These are phyloP conservation scores for Autographa pulchrina DNA, from an alignment of 2,888 invertebrate genomes.

Conservation along the genomic window DNA sequence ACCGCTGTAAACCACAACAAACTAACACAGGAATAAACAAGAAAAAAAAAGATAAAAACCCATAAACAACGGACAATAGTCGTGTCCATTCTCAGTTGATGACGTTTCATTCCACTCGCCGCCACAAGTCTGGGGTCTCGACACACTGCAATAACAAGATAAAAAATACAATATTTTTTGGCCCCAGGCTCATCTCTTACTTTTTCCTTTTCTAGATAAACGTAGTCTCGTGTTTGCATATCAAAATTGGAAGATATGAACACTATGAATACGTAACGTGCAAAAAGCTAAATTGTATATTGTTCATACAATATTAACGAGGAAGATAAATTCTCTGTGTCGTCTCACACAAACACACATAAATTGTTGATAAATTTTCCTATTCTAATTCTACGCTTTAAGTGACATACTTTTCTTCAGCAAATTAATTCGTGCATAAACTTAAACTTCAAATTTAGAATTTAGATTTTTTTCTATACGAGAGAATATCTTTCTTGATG, in stretches of 20 bases:
- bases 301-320: not conserved
- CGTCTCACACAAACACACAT: too few species aligned
- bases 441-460: too few species aligned
- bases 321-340: too few species aligned
- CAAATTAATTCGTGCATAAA: too few species aligned
- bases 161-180: conserved; percentile 37
- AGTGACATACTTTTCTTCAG: too few species aligned
- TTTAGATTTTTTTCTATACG: too few species aligned
- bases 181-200: conserved; percentile 46
- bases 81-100: conserved; percentile 38
- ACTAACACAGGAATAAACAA: conserved; percentile 13
- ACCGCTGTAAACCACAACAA: not conserved
- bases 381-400: too few species aligned
- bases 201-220: conserved; percentile 43
- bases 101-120: conserved; percentile 42
- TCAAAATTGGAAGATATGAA: conserved; percentile 46
- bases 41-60: conserved; percentile 13
- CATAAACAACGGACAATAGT: conserved; percentile 39
- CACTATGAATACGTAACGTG: conserved; percentile 27
- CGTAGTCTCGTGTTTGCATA: conserved; percentile 43
- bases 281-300: not conserved
- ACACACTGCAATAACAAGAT: conserved; percentile 36
- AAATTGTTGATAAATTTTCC: too few species aligned
- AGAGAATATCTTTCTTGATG: too few species aligned
- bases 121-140: conserved; percentile 32